Base-by-base conservation (phyloP, 1,140 invertebrate species). In the Trichomalopsis sarcophagae region DNA sequence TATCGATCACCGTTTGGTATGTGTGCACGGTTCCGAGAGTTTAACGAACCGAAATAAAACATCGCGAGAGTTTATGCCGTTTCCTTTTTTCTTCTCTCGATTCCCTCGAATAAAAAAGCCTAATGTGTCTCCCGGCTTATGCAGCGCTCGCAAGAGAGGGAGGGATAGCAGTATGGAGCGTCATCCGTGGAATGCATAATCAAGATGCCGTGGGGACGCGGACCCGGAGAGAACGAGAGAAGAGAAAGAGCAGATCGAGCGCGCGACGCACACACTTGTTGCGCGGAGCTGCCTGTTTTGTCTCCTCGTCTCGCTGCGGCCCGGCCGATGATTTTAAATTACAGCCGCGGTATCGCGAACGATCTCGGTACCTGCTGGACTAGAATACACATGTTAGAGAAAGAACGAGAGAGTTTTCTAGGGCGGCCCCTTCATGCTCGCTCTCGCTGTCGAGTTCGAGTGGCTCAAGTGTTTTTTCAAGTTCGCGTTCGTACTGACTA, bases 161-260 rank as follows among this genome's bases (percentile, higher is more conserved):
- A 50, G 11, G 30, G n/a, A 44, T n/a, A 23, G 30, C 40, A 44
- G 40, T 44, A 44, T 10, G 40, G 40, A 84, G 82, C 87, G 87
- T 89, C 89, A 90, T 88, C 87, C 88, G 47, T 86, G 89, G 90
- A 91, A 90, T 91, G 88, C 89, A 88, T 91, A 90, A 91, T 92
- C 90, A 89, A 92, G 90, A 92, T 92, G 89, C 89, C 87, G 87
- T 82, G 88, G 81, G 86, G 84, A 40, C 36, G 44, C 47, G 71
- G 74, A 75, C 21, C 47, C 17, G 23, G 13, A 44, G 40, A 44
- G 40, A 44, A 44, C 40, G 40, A 55, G 13, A 21, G 13, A 55
- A 55, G 50, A 55, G 13, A 55, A 55, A 55, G 50, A 55, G 50
- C 11, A 40, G 14, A 68, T 30, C 17, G 62, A 36, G n/a, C 21